Percentiles rank a stretch among this genome's conserved stretches.
These are phyloP conservation scores for Theodoxus fluviatilis DNA, from an alignment of 2,888 invertebrate species.

Conservation along the genomic window DNA sequence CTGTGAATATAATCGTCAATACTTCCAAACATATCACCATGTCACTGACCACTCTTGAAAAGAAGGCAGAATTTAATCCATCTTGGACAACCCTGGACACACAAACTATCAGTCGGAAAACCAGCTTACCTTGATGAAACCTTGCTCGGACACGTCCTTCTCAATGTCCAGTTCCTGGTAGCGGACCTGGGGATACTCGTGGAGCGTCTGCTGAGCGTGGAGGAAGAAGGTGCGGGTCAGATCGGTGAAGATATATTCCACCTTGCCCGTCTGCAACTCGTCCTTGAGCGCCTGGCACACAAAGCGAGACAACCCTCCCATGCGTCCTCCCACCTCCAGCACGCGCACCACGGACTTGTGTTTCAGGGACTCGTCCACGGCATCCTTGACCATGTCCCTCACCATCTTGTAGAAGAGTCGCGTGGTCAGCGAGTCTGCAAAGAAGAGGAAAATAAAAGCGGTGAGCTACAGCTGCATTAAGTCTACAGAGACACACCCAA, in stretches of 20 bases:
- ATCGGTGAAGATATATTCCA: constrained; percentile 27
- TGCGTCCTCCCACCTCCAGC: constrained; percentile 26
- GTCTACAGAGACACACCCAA: too few relatives aligned
- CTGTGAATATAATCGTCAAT: too few relatives aligned
- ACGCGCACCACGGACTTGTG: constrained; percentile 23
- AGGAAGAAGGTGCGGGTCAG: constrained; percentile 26
- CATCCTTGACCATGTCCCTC: constrained; percentile 18
- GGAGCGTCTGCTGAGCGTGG: constrained; percentile 21
- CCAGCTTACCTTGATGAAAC: constrained; percentile 9
- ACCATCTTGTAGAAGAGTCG: constrained; percentile 23
- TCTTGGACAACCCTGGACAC: too few relatives aligned
- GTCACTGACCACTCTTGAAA: too few relatives aligned
- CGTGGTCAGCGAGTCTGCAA: constrained; percentile 24
- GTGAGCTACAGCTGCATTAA: too few relatives aligned
- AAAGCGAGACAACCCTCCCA: constrained; percentile 25
- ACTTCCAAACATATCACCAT: too few relatives aligned
- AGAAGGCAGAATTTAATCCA: too few relatives aligned
- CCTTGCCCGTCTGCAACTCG: constrained; percentile 19
- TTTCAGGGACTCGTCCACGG: constrained; percentile 20
- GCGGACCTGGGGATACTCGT: constrained; percentile 20
- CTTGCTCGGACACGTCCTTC: constrained; percentile 21
- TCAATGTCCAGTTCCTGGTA: constrained; percentile 25
- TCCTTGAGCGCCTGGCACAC: constrained; percentile 18
- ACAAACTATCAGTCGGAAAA: too few relatives aligned
- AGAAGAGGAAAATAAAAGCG: too few relatives aligned